phyloP scores from a whole-genome alignment of 2,888 invertebrate genomes.

The Neocrepidodera transversa region DNA sequence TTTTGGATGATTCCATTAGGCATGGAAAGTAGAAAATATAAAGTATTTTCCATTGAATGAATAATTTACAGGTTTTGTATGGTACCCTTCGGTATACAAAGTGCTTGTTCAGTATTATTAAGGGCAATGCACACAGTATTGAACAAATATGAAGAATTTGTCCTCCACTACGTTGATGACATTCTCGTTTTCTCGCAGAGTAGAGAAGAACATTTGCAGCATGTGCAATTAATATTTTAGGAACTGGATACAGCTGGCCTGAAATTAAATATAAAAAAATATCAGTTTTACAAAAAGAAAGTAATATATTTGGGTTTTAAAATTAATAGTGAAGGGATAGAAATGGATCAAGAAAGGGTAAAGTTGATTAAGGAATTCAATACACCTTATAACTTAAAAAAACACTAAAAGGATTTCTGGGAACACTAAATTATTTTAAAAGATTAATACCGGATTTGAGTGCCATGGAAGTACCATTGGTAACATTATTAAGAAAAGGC shows the following conservation, averaged over 20 bases:
- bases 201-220: not conserved
- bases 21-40: slow-evolving; percentile 32
- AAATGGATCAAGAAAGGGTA: not conserved
- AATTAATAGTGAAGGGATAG: slow-evolving; percentile 31
- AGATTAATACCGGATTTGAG: slow-evolving; percentile 2
- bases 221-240: slow-evolving; percentile 30
- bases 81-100: slow-evolving; percentile 46
- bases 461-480: not conserved
- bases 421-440: slow-evolving; percentile 29
- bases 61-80: not conserved
- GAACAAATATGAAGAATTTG: not conserved
- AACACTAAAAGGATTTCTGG: slow-evolving; percentile 47
- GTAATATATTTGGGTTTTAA: slow-evolving; percentile 48
- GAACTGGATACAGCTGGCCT: slow-evolving; percentile 41
- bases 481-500: not conserved
- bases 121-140: not conserved
- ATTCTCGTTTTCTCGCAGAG: slow-evolving; percentile 11
- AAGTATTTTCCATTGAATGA: not conserved
- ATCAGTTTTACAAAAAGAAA: slow-evolving; percentile 30
- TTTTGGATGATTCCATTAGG: slow-evolving; percentile 33
- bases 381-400: slow-evolving; percentile 41
- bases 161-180: slow-evolving; percentile 24
- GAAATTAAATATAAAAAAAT: slow-evolving; percentile 43
- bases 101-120: slow-evolving; percentile 34
- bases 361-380: not conserved